phyloP scores from a whole-genome alignment of 1,140 invertebrate genomes.

The Scaptomyza graminum region DNA sequence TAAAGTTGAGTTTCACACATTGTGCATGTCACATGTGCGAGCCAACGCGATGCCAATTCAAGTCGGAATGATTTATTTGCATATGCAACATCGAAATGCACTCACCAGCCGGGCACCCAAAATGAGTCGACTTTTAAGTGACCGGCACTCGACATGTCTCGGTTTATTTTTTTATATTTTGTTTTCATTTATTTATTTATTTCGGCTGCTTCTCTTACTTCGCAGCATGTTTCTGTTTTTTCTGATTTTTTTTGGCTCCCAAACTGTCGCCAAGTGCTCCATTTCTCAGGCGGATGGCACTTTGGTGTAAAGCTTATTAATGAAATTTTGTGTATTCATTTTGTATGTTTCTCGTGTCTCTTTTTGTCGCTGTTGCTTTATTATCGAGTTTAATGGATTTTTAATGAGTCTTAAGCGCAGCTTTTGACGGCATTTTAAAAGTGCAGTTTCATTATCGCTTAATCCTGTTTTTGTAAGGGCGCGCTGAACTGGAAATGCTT shows the following conservation, averaged over 20 bases:
- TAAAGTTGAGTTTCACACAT: constrained; percentile 25
- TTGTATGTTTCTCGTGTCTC: constrained; percentile 21
- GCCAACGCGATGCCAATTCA: not conserved
- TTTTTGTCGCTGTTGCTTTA: constrained; percentile 19
- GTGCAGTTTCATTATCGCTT: constrained; percentile 70
- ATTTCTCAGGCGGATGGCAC: constrained; percentile 28
- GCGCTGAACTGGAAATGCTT: constrained; percentile 10
- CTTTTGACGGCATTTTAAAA: constrained; percentile 69
- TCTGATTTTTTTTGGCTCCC: not conserved
- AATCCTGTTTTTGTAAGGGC: constrained; percentile 67
- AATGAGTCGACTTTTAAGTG: constrained; percentile 75
- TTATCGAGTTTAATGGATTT: constrained; percentile 79
- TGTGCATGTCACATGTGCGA: constrained; percentile 26
- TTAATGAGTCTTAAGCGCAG: constrained; percentile 72
- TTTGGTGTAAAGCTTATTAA: constrained; percentile 76
- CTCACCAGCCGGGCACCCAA: constrained; percentile 53
- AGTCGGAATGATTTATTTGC: constrained; percentile 73
- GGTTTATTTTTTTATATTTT: constrained; percentile 35
- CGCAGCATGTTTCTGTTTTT: constrained; percentile 9
- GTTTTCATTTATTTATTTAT: constrained; percentile 23
- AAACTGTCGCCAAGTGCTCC: constrained; percentile 74
- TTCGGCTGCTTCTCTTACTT: constrained; percentile 20
- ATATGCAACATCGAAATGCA: constrained; percentile 81
- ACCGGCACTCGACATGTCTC: constrained; percentile 54
- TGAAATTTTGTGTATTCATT: constrained; percentile 43